Conservation (phyloP, 2,888 invertebrate genomes). For the Hyppa rectilinea region DNA sequence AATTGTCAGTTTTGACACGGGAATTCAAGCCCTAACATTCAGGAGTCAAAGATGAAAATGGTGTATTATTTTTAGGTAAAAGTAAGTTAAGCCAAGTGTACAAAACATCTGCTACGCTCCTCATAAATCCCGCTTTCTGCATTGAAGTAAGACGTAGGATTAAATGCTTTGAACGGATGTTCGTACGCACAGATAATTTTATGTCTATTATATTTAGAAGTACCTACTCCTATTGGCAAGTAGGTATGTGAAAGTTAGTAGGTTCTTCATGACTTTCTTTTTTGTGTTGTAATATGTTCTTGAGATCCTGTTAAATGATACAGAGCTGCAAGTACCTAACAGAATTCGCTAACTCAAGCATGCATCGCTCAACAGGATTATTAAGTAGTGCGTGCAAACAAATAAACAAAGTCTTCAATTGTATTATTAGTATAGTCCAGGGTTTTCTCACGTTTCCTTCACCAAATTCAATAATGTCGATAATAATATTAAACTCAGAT, state of each 20-base stretch:
- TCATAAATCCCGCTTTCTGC: constrained; percentile 68
- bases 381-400: no score
- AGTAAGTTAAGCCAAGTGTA: constrained; percentile 65
- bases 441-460: no score
- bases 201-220: constrained; percentile 35
- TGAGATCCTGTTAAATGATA: no score
- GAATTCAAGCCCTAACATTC: constrained; percentile 26
- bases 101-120: constrained; percentile 66
- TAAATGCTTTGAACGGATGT: constrained; percentile 57
- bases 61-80: constrained; percentile 14
- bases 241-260: constrained; percentile 3
- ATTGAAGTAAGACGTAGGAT: constrained; percentile 65
- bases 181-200: constrained; percentile 46
- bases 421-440: no score
- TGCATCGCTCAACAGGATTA: no score
- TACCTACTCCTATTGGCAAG: constrained; percentile 9
- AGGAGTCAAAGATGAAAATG: constrained; percentile 32
- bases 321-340: no score
- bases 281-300: no score
- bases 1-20: constrained; percentile 52
- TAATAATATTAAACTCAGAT: no score
- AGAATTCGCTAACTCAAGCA: no score
- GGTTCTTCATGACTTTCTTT: no score
- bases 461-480: no score
- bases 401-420: no score